phyloP scores from a whole-genome alignment of 2,888 invertebrate species.

The Cephus pygmeus region DNA sequence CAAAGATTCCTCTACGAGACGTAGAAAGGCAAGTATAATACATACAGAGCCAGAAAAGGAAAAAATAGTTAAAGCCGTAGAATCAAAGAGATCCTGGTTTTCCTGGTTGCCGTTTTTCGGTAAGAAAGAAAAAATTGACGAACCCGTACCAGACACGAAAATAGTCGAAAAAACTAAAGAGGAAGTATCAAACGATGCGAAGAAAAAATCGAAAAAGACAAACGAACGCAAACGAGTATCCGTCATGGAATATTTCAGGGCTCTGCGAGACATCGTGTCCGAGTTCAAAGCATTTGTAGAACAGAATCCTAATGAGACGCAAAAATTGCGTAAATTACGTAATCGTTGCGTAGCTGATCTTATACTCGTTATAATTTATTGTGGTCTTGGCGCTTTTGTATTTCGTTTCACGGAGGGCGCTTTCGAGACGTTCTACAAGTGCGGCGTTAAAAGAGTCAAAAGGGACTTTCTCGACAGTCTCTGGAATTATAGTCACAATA shows the following conservation, averaged over 20 bases:
- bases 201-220: constrained; percentile 43
- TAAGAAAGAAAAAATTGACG: constrained; percentile 43
- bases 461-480: constrained; percentile 86
- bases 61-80: constrained; percentile 50
- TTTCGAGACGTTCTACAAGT: constrained; percentile 88
- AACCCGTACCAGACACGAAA: constrained; percentile 3
- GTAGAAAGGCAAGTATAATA: constrained; percentile 41
- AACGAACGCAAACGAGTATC: constrained; percentile 33
- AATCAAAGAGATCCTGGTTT: constrained; percentile 29
- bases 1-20: constrained; percentile 27
- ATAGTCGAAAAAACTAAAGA: constrained; percentile 38
- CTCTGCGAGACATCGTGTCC: constrained; percentile 40
- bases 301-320: constrained; percentile 70
- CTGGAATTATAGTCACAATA: constrained; percentile 84
- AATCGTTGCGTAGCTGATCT: constrained; percentile 78
- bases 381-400: constrained; percentile 83
- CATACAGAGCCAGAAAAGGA: constrained; percentile 51
- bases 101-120: constrained; percentile 50
- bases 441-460: constrained; percentile 87
- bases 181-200: constrained; percentile 39
- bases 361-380: constrained; percentile 77
- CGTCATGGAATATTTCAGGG: constrained; percentile 45
- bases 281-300: constrained; percentile 70
- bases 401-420: constrained; percentile 87
- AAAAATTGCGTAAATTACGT: constrained; percentile 69